Evolutionary conservation across 2,797 vertebrate species (phyloP).

Genomic region (Loriculus beryllinus): DNA sequence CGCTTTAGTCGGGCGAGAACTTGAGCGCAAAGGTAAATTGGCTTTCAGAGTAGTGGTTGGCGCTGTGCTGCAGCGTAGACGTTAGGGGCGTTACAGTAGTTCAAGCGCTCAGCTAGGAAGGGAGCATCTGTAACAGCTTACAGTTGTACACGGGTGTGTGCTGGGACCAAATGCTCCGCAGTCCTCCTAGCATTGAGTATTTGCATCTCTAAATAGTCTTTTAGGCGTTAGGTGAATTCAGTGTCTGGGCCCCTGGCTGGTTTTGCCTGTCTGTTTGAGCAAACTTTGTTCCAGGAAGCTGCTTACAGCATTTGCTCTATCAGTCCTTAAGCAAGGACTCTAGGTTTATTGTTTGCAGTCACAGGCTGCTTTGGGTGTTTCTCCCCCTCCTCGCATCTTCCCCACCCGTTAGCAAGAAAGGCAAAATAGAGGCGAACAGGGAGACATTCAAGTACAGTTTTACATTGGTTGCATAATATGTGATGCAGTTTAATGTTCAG

Average conservation of each 20-base stretch:
- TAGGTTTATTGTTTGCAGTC: constrained; percentile 57
- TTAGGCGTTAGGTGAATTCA: background rate
- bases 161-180: background rate
- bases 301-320: background rate
- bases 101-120: background rate
- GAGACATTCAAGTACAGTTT: background rate
- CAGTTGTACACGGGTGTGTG: background rate
- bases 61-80: background rate
- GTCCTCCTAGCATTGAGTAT: background rate
- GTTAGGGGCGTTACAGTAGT: background rate
- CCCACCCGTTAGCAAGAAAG: background rate
- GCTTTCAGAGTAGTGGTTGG: background rate
- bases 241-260: background rate
- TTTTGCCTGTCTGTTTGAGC: background rate
- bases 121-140: background rate
- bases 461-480: background rate
- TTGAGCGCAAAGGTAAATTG: background rate
- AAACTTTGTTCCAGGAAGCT: constrained; percentile 58
- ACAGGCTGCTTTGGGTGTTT: constrained; percentile 12
- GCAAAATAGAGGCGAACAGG: background rate
- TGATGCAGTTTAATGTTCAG: background rate
- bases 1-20: background rate
- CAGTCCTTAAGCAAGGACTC: background rate
- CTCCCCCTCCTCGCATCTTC: background rate
- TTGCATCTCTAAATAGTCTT: background rate